These are phyloP conservation scores for Emydura subglobosa DNA, from an alignment of 2,113 vertebrate genomes.

Conservation along the genomic window DNA sequence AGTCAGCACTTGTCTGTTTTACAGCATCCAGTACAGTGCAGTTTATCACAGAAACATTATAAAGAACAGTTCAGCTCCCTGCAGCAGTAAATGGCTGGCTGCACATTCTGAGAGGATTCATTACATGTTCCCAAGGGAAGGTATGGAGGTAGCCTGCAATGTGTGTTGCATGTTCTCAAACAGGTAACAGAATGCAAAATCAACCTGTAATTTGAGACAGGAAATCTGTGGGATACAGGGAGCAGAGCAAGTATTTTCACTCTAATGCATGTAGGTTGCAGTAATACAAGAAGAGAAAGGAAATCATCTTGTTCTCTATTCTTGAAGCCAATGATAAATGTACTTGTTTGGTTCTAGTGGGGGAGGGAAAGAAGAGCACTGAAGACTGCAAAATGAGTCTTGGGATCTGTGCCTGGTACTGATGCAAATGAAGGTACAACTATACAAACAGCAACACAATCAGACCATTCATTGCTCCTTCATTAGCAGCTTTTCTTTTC, in stretches of 20 bases:
- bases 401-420: slow-evolving; percentile 83
- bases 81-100: neutral
- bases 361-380: slow-evolving; percentile 55
- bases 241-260: neutral
- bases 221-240: neutral
- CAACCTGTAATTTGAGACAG: neutral
- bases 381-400: slow-evolving; percentile 71
- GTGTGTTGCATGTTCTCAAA: neutral
- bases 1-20: neutral
- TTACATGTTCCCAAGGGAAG: neutral
- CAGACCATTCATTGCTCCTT: slow-evolving; percentile 78
- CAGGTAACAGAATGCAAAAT: neutral
- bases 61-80: neutral
- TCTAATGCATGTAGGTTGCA: neutral
- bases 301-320: neutral
- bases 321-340: slow-evolving; percentile 61
- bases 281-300: neutral
- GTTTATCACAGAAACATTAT: neutral
- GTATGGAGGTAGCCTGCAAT: neutral
- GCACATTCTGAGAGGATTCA: neutral
- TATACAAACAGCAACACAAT: slow-evolving; percentile 83
- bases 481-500: slow-evolving; percentile 79
- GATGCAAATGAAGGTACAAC: slow-evolving; percentile 85
- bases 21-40: neutral
- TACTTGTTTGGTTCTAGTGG: slow-evolving; percentile 26